Evolutionary conservation across 35 echinoderm and acorn worm genomes (phyloP).

Genomic region (Apostichopus parvimensis): DNA sequence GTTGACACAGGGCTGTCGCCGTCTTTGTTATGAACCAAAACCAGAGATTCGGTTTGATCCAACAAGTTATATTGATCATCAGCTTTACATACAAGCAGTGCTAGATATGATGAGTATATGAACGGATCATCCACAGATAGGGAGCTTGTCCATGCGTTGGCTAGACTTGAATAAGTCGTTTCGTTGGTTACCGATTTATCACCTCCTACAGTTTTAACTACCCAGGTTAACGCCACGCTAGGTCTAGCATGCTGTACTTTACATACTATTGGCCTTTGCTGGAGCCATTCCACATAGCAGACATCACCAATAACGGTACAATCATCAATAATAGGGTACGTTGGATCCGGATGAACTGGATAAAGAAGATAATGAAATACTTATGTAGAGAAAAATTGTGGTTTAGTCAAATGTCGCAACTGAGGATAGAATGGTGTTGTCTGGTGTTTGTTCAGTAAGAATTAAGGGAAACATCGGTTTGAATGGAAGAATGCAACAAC

Average conservation of each 20-base stretch:
- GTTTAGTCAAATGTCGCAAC: too few relatives aligned
- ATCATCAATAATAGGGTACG: neutral
- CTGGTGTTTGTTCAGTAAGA: too few relatives aligned
- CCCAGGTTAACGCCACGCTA: neutral
- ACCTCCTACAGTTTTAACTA: neutral
- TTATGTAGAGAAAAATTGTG: too few relatives aligned
- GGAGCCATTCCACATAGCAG: neutral
- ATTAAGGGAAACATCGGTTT: too few relatives aligned
- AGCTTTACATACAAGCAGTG: neutral
- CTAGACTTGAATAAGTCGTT: neutral
- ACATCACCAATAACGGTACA: neutral
- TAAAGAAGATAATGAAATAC: too few relatives aligned
- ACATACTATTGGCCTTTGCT: neutral
- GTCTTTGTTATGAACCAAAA: neutral
- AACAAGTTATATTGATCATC: neutral
- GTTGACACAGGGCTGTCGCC: neutral
- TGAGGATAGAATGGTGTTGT: too few relatives aligned
- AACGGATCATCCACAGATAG: neutral
- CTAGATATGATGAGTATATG: neutral
- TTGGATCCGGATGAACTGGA: neutral
- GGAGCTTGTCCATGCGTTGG: neutral
- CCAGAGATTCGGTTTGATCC: neutral
- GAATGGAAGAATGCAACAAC: too few relatives aligned
- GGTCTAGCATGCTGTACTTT: neutral
- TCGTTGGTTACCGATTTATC: neutral